Evolutionary conservation across 2,888 invertebrate genomes (phyloP), one percentile per base, ranked within the genome.

Genomic region (Pardosa pseudoannulata): DNA sequence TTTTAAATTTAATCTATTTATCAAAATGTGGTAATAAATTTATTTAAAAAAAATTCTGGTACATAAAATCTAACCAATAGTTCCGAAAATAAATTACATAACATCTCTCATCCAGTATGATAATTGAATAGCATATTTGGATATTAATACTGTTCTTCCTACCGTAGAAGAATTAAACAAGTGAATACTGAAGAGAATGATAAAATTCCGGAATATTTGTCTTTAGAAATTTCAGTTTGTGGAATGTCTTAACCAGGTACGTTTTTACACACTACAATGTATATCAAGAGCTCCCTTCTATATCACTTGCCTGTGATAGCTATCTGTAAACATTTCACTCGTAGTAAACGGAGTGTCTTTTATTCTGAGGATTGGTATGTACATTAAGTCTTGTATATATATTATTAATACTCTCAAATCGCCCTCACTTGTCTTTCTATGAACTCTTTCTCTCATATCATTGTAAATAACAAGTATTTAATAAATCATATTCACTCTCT

Each of bases 221-320:
- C n/a, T 7, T 7, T 36, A 36, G 2, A 6, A 46, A 46, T 46
- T 46, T 46, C 46, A 28, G 6, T 62, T 23, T 28, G 62, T 62
- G 62, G 27, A 62, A 27, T 3, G 11, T 6, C 28, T 16, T 5
- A 11, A 28, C 7, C 27, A 23, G 27, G 9, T 16, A 62, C 27
- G 23, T 28, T 62, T 62, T 27, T 65, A 29, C 11, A 29, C 31
- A 29, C 31, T 65, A n/a, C 64, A 29, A 3, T 56, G 16, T 46
- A 56, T 23, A 23, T 23, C 56, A 56, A 65, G 16, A 27, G 9
- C 75, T 73, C 36, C 36, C 73, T 56, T 56, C 71, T 70, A 67
- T 76, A 87, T 87, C 87, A 87, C 87, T 76, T 71, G 87, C 70
- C 87, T 87, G 87, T 87, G 87, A 87, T 87, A 87, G 87, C n/a